Evolutionary conservation across 2,888 invertebrate genomes (phyloP).

Genomic region (Periphyllus acericola): DNA sequence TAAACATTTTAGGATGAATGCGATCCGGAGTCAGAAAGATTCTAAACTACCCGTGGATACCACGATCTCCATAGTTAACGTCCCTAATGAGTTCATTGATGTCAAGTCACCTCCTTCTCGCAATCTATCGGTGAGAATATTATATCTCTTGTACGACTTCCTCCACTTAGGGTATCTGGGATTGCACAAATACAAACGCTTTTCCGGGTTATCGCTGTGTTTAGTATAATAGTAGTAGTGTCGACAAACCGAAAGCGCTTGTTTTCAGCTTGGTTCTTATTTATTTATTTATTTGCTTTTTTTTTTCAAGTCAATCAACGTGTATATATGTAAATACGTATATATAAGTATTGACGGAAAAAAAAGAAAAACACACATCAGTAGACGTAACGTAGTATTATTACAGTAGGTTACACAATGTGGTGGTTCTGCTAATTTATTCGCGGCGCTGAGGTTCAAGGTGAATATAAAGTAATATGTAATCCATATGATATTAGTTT

Average conservation of each 20-base stretch:
- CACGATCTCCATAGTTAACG: constrained; percentile 44
- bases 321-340: neutral
- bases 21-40: constrained; percentile 48
- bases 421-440: constrained; percentile 33
- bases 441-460: constrained; percentile 12
- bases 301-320: neutral
- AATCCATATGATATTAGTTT: neutral
- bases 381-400: neutral
- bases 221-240: neutral
- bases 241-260: neutral
- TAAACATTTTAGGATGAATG: constrained; percentile 44
- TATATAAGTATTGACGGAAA: neutral
- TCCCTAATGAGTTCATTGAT: constrained; percentile 46
- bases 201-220: constrained; percentile 9
- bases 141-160: constrained; percentile 21
- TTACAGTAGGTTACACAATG: neutral
- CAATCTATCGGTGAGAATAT: constrained; percentile 56
- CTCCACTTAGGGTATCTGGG: constrained; percentile 34
- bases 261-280: constrained; percentile 5
- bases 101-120: constrained; percentile 39
- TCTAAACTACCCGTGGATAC: constrained; percentile 46
- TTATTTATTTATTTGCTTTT: neutral
- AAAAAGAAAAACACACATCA: neutral
- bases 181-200: constrained; percentile 37
- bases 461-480: neutral